Base-by-base conservation (phyloP, 1,140 invertebrate species). In the Varroa destructor region DNA sequence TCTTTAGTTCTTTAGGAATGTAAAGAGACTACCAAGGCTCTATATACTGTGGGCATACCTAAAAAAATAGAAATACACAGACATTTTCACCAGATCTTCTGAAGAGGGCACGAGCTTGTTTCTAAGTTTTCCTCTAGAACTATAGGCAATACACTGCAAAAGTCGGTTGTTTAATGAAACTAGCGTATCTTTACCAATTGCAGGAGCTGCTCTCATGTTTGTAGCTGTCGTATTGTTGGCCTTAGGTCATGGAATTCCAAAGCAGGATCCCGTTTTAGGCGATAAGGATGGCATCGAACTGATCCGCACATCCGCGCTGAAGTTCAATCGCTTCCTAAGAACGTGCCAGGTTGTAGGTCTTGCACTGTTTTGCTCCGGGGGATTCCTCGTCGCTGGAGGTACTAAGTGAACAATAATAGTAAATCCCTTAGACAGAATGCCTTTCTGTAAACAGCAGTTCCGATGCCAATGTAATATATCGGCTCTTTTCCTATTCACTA, bases 221-320 rank as follows among this genome's bases (percentile, higher is more conserved):
- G 46, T 67, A n/a, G 40, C 61, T 12, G 61, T 67, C 40, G 40
- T 67, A 14, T 37, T 67, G 1, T 46, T 67, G 61, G 61, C 61
- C 12, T 40, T 67, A 43, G 61, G 61, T 14, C 61, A 67, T 46
- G 61, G 61, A 40, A 67, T 67, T 40, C 61, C 61, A 5, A n/a
- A 37, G 40, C 61, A 67, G 61, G 61, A 67, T 43, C 61, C 61
- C 10, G 61, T 67, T 12, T 37, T 67, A 43, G 61, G 61, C 61
- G 61, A 67, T 67, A 67, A 67, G 61, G 61, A 67, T 46, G 61
- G 61, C 12, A 67, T 67, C 61, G 61, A 67, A 67, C 61, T 67
- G 40, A 67, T 67, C 46, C 61, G 61, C 40, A 67, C 61, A 8
- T 67, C 61, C 12, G 61, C 61, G 40, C 61, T 67, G 14, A 67